Base-by-base conservation (phyloP, 2,797 vertebrate species). In the Sphenodon punctatus region DNA sequence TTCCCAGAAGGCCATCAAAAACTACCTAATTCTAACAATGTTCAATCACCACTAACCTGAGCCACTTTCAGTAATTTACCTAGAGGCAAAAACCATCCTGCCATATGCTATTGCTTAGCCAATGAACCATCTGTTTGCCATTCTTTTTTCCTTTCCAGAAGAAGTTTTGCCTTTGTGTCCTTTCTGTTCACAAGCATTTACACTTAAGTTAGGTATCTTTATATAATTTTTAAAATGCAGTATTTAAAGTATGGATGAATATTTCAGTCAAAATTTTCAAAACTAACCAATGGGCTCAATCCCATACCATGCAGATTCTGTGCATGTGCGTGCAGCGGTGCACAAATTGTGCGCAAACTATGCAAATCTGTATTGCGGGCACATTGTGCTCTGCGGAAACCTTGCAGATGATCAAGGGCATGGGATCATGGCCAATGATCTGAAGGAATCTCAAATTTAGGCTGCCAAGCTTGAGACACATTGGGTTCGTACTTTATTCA, bases 21-120 rank as follows among this genome's bases (percentile, higher is more conserved):
- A 74, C n/a, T 59, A 68, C 82, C 71, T 89, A 83, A 87, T 84
- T 81, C 85, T 80, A 27, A 73, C 75, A 87, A 85, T 93, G 89
- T 93, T 78, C 79, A 78, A 81, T 71, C 60, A 60, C 42, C 85
- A 72, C 66, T 90, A 87, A 93, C 84, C 85, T 88, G 55, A 84
- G 74, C 56, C 55, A 85, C 87, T 93, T 90, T 89, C 45, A 23
- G 56, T 77, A 14, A 0, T 0, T 65, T 82, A 66, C 70, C 68
- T 60, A 65, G 81, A 82, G 79, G 36, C 73, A 80, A 82, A 89
- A 89, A 85, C 36, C 83, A n/a, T n/a, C n/a, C n/a, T n/a, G 87
- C 75, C 42, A 10, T 10, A 34, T 87, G 75, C 71, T 80, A 89
- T 90, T 89, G 88, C 58, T 43, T 88, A 73, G 71, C 75, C 85